Conservation (phyloP, 2,113 vertebrate species). For the Phaethon lepturus region DNA sequence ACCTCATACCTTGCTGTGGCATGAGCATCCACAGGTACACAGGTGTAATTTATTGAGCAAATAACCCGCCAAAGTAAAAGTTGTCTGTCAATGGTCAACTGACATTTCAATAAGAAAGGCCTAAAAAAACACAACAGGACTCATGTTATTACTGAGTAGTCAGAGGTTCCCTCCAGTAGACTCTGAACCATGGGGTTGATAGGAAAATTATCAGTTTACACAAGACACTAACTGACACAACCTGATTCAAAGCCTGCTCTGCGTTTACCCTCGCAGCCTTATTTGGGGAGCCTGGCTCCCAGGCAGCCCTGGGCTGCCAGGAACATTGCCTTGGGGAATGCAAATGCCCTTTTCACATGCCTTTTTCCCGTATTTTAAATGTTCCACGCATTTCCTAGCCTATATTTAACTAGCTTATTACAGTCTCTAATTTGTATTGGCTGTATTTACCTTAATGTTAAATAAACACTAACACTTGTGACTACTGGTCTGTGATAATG, state of each 20-base stretch:
- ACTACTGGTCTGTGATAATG: not conserved
- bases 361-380: conserved; percentile 40
- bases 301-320: not conserved
- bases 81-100: not conserved
- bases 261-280: conserved; percentile 1
- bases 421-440: not conserved
- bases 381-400: not conserved
- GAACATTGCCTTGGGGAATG: conserved; percentile 35
- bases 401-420: conserved; percentile 44
- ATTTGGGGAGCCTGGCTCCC: not conserved
- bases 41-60: not conserved
- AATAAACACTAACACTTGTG: not conserved
- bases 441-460: not conserved
- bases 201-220: not conserved
- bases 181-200: not conserved
- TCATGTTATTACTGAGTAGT: not conserved
- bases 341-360: not conserved
- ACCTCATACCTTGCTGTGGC: not conserved
- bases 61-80: rapidly evolving
- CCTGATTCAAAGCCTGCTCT: not conserved
- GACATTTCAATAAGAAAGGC: not conserved
- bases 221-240: not conserved
- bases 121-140: not conserved
- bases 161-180: not conserved
- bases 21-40: rapidly evolving